Evolutionary conservation across 2,888 invertebrate species (phyloP).

Genomic region (Cosmia pyralina): DNA sequence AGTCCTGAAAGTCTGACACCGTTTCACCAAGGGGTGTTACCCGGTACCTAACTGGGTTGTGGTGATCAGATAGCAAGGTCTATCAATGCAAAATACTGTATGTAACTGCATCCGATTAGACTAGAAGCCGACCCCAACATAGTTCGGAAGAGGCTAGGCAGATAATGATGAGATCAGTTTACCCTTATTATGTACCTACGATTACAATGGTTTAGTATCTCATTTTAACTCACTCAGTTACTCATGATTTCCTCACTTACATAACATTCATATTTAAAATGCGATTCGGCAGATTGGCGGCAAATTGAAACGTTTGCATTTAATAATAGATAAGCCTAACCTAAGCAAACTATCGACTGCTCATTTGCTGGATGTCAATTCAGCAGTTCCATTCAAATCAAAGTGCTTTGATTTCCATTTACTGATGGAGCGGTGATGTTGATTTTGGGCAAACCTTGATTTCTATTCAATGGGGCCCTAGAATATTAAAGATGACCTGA

Average conservation of each 20-base stretch:
- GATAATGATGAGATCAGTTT: no score
- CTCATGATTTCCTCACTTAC: not conserved
- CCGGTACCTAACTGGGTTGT: not conserved
- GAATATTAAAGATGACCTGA: not conserved
- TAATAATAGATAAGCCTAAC: constrained; percentile 4
- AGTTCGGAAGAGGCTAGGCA: not conserved
- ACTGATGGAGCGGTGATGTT: not conserved
- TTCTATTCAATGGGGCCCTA: not conserved
- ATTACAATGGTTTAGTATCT: no score
- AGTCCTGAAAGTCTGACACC: no score
- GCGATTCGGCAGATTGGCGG: constrained; percentile 10
- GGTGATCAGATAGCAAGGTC: not conserved
- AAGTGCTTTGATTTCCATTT: constrained; percentile 20
- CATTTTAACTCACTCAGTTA: not conserved
- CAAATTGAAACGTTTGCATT: constrained; percentile 24
- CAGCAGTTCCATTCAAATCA: constrained; percentile 23
- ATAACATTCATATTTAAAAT: constrained; percentile 15
- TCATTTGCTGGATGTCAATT: constrained; percentile 38
- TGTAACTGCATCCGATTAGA: not conserved
- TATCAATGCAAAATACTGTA: not conserved
- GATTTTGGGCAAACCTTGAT: not conserved
- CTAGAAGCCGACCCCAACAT: not conserved
- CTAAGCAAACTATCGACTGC: constrained; percentile 24
- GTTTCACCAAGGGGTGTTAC: no score
- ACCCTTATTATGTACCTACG: no score